These are phyloP conservation scores for Pagetopsis macropterus DNA, from an alignment of 2,797 vertebrate genomes.

Conservation along the genomic window DNA sequence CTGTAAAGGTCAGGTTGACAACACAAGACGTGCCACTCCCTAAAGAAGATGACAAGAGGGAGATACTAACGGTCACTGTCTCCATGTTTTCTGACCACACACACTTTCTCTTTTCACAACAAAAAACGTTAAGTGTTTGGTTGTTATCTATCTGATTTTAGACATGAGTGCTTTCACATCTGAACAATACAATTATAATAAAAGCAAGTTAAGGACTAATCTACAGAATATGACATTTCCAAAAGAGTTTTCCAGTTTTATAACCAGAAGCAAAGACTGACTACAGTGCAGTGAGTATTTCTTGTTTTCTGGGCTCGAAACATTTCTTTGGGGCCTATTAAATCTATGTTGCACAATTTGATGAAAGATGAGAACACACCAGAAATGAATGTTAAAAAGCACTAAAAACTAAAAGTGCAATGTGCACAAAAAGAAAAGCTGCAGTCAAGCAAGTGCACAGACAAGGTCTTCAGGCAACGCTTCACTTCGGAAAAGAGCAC, in stretches of 20 bases:
- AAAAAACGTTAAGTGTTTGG: neutral
- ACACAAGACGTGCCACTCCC: conserved; percentile 45
- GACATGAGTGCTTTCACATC: conserved; percentile 17
- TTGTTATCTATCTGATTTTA: conserved; percentile 29
- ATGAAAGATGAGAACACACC: neutral
- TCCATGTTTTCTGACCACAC: conserved; percentile 30
- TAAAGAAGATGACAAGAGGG: conserved; percentile 39
- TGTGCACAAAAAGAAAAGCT: conserved; percentile 13
- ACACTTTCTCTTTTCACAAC: conserved; percentile 30
- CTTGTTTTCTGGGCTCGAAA: neutral
- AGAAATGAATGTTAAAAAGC: conserved; percentile 2
- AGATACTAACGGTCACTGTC: conserved; percentile 16
- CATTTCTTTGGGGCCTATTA: neutral
- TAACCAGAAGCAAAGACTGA: neutral
- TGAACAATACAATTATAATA: conserved; percentile 3
- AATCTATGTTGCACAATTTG: conserved; percentile 1
- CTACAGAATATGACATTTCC: neutral
- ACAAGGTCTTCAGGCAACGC: conserved; percentile 48
- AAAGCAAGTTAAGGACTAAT: neutral
- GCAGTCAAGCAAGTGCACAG: conserved; percentile 32
- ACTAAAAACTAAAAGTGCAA: conserved; percentile 8
- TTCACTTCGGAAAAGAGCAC: conserved; percentile 51
- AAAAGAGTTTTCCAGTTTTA: neutral
- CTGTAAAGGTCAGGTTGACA: conserved; percentile 66
- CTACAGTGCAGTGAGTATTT: neutral